A percentile compares a stretch with the other conserved stretches of the same genome.
Conservation (phyloP, 2,888 invertebrate genomes). For the Allygus modestus region DNA sequence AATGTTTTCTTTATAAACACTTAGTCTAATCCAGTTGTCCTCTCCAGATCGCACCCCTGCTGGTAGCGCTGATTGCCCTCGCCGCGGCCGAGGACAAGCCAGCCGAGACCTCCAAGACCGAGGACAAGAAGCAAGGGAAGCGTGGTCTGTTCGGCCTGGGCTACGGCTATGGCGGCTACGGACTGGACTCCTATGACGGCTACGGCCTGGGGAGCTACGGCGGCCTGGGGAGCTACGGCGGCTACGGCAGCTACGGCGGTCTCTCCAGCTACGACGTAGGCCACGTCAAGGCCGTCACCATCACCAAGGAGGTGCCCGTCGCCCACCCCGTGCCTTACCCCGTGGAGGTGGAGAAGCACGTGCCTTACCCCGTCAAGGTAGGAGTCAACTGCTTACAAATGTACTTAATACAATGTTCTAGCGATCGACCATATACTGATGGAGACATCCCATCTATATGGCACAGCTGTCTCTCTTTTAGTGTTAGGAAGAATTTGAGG, state of each 20-base stretch:
- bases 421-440: too few species aligned
- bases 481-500: too few species aligned
- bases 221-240: slow-evolving; percentile 70
- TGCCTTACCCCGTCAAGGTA: slow-evolving; percentile 73
- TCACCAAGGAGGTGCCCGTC: slow-evolving; percentile 76
- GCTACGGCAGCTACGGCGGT: slow-evolving; percentile 72
- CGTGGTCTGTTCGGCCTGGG: slow-evolving; percentile 75
- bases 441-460: too few species aligned
- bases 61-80: slow-evolving; percentile 72
- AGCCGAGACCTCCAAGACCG: slow-evolving; percentile 71
- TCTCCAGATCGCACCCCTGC: slow-evolving; percentile 31
- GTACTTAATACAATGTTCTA: too few species aligned
- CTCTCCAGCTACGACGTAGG: slow-evolving; percentile 67
- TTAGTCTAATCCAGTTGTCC: neutral
- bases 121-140: slow-evolving; percentile 73
- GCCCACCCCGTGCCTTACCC: slow-evolving; percentile 78
- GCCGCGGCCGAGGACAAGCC: slow-evolving; percentile 74
- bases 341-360: slow-evolving; percentile 73
- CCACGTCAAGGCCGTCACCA: slow-evolving; percentile 71
- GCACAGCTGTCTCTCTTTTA: too few species aligned
- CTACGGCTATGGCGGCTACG: slow-evolving; percentile 70
- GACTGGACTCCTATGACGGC: slow-evolving; percentile 62
- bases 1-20: too few species aligned
- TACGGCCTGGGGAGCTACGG: slow-evolving; percentile 62
- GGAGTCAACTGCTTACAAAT: too few species aligned